Evolutionary conservation across 2,113 vertebrate species (phyloP), one percentile per base, ranked within the genome.

Genomic region (Mormyrus lacerda): DNA sequence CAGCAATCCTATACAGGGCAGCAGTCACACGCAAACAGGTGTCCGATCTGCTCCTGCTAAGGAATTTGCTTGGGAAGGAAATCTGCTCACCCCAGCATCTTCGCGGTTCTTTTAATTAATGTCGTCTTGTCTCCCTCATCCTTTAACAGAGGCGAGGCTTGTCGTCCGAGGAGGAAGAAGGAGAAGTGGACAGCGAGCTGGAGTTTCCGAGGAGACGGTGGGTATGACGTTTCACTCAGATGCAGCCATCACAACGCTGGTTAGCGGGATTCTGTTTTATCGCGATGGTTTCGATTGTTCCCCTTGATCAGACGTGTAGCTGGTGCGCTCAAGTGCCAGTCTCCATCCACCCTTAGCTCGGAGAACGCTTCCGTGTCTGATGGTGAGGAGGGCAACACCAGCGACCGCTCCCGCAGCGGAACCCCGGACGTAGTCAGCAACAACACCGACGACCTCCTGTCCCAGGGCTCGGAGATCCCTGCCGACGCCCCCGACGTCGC

Each of bases 21-120:
- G 97, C 97, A 0, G 97, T 98, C 88, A 98, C 98, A n/a, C 95
- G 98, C 27, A 98, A 96, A 91, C 98, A 98, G 97, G 98, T 98
- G 92, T 88, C 88, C 45, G 6, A 42, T 39, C 31, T 19, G 3
- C n/a, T 87, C 17, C 15, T 4, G 3, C 53, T 19, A 17, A 39
- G 44, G n/a, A 48, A 5, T 86, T 13, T 55, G 27, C 31, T 31
- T 6, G 2, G 27, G 48, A 15, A 31, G 47, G 24, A 50, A 86
- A 84, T 47, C 44, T 79, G 73, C 13, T 42, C 35, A 4, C 3
- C 31, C 21, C 6, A 53, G n/a, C 7, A 55, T 87, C 27, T 31
- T 19, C 7, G 10, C 7, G 11, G 11, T 27, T 11, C 4, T 50
- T 27, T n/a, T 47, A 10, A 84, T 35, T 9, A 50, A 13, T 51